A percentile compares a stretch with the other conserved stretches of the same genome.
These are phyloP conservation scores for Odontocerum albicorne DNA, from an alignment of 2,888 invertebrate genomes.

Conservation along the genomic window DNA sequence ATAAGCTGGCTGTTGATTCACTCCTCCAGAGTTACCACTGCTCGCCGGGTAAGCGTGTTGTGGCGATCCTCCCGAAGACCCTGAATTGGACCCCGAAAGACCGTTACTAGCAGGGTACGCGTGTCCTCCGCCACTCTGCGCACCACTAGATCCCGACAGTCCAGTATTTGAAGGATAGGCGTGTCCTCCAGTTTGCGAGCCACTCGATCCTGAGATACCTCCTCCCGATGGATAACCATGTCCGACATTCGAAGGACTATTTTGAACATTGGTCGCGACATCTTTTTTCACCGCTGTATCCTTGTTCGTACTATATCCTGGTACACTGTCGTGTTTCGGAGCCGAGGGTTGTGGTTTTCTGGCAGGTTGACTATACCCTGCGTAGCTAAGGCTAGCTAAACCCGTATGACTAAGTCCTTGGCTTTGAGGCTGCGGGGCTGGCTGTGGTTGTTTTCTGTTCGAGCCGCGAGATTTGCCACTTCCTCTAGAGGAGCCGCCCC, in stretches of 20 bases:
- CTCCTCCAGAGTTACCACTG: constrained; percentile 12
- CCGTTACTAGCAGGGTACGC: constrained; percentile 21
- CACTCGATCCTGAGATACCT: constrained; percentile 19
- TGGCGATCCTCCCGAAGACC: background rate
- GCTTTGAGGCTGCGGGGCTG: constrained; percentile 7
- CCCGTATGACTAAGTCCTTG: constrained; percentile 18
- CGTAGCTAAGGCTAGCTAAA: constrained; percentile 32
- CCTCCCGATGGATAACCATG: constrained; percentile 14
- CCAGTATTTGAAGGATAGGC: constrained; percentile 41
- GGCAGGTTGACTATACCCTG: constrained; percentile 23
- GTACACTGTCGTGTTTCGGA: constrained; percentile 10
- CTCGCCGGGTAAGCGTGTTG: constrained; percentile 12
- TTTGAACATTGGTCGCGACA: constrained; percentile 8
- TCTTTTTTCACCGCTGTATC: constrained; percentile 22
- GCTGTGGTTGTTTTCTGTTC: constrained; percentile 17
- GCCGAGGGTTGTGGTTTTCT: constrained; percentile 17
- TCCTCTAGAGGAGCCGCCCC: constrained; percentile 29
- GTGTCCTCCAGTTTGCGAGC: constrained; percentile 24
- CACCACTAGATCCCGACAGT: constrained; percentile 7
- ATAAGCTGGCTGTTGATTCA: background rate
- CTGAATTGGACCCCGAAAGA: constrained; percentile 2
- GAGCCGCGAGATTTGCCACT: constrained; percentile 25
- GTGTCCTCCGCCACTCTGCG: constrained; percentile 40
- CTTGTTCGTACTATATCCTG: constrained; percentile 29
- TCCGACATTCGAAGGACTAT: constrained; percentile 8